Evolutionary conservation across 2,113 vertebrate species (phyloP), one percentile per base, ranked within the genome.

Genomic region (Corythoichthys haematopterus): DNA sequence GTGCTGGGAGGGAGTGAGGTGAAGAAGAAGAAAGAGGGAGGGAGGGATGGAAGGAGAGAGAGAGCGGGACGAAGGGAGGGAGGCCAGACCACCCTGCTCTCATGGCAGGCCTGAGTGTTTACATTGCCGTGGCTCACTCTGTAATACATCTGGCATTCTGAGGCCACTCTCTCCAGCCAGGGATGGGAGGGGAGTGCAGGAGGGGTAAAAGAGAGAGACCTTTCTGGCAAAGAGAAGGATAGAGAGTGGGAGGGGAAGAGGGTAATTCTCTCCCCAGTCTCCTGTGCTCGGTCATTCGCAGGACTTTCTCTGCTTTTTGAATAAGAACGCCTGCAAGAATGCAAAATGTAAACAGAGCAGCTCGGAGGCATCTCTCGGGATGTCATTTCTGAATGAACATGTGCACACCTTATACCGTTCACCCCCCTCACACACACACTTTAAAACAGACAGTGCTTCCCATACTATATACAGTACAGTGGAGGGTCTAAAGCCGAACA

Each of bases 121-220:
- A 98, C 96, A 96, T 94, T 96, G 95, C 95, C 93, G 92, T 94
- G 92, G 93, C 94, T 93, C 91, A 94, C 94, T 97, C 94, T 96
- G 95, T 97, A 96, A 98, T 96, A 97, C 95, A 97, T 98, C 95
- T 98, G 95, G 95, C 94, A 97, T 97, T 97, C 96, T 94, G 93
- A 94, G 94, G 94, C 94, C 93, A 78, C 85, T 94, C 93, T 88
- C 93, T 94, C 93, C 88, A 94, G 92, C 93, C 87, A 91, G 75
- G 71, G 76, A 77, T 28, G 3, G 69, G 35, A 37, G 47, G 51
- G 3, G 5, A 37, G 70, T 8, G 46, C 51, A 53, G 50, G 60
- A 15, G 66, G 68, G 38, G 48, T 6, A 35, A 82, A 83, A 84
- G 70, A 79, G 78, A 76, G 78, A 78, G 65, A 85, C 81, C 78